Evolutionary conservation across 2,888 invertebrate species (phyloP), one percentile per base, ranked within the genome.

Genomic region (Amblyjoppa proteus): DNA sequence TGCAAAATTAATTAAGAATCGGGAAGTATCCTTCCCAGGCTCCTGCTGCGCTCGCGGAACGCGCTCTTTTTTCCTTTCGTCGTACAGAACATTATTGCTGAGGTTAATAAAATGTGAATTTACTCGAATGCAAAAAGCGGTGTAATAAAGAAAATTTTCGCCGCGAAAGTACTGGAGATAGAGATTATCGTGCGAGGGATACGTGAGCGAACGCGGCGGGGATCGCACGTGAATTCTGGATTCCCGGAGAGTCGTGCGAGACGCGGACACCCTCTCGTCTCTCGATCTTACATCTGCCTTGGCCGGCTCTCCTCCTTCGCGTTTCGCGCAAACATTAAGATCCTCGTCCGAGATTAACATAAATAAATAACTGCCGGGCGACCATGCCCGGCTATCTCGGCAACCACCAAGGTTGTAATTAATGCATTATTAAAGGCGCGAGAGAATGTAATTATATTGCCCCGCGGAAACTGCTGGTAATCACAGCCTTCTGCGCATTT

Each of bases 371-470:
- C 88, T 88, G 87, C 82, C 79, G 84, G 81, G 70, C 75, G 77
- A 53, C 85, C 70, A 69, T 74, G 76, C 78, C 41, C 76, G 64
- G 83, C 75, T 84, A 88, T 88, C 85, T 86, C 81, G 64, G 16
- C 49, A 68, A 73, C 41, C 70, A 68, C 61, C 75, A 74, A 87
- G 87, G 87, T 88, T 86, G 89, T 89, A 90, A 91, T 91, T 89
- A 91, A 89, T 89, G 89, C 89, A 91, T 91, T 90, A 91, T 89
- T 89, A 89, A 88, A 89, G 89, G 87, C 80, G 87, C 89, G 88
- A 89, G 88, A 88, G 86, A 88, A 87, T 81, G 89, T 88, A 90
- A 91, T 90, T 89, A 90, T 89, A 90, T 88, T 89, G 74, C 82
- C 84, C 85, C 84, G 88, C 87, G 87, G 88, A 87, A 85, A 83